Base-by-base conservation (phyloP, 1,140 invertebrate species). In the Mizuhopecten yessoensis region DNA sequence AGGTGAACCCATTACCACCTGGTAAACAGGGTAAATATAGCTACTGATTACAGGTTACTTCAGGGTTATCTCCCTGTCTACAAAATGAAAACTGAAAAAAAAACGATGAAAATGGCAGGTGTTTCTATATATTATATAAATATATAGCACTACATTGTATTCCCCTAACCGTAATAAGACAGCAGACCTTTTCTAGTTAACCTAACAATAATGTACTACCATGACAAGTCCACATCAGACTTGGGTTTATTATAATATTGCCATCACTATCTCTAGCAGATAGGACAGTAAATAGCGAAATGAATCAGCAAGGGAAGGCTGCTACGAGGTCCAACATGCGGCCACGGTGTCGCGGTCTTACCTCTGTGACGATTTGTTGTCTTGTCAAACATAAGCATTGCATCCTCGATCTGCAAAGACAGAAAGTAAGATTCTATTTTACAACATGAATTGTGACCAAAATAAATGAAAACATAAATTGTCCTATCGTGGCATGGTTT, bases 321-420 rank as follows among this genome's bases (percentile, higher is more conserved):
- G 23, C 57, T 75, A 75, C 57, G n/a, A 75, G 23, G 23, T 75
- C 57, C 57, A 75, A 75, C 57, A 75, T 75, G 57, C 57, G 57
- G 57, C 57, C 57, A 75, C 57, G 57, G 57, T 75, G 57, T 75
- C 57, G 57, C 23, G 9, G 57, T 97, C 98, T 98, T 97, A 99
- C 99, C 99, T 99, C 99, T 98, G 97, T 99, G 99, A 97, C 99
- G 98, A 97, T 99, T 99, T 95, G 99, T 99, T 97, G 99, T 99
- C 98, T 99, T 99, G 97, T 99, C 99, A 97, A 99, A 99, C 99
- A 99, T 99, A 96, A 99, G 98, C 99, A 99, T 99, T 93, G 99
- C 99, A 97, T 99, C 99, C 97, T 99, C 99, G 97, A 99, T 99
- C 99, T 99, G 98, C 90, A 99, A 98, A 96, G 97, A 97, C 96